These are phyloP conservation scores for Tyto alba DNA, from an alignment of 2,113 vertebrate genomes.

Conservation along the genomic window DNA sequence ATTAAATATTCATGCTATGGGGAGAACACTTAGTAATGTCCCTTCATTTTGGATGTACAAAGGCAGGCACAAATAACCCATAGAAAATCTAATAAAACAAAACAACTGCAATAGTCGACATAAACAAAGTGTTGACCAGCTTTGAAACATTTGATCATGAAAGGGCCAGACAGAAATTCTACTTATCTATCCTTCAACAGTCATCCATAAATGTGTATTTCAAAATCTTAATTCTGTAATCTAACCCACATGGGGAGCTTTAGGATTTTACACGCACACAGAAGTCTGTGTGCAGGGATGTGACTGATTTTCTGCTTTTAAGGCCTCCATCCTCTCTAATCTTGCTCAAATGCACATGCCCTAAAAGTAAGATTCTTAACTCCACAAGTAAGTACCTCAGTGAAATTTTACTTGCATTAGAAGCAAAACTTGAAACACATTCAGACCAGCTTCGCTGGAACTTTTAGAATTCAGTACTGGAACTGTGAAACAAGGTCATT, in stretches of 20 bases:
- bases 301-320: not conserved
- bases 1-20: slow-evolving; percentile 26
- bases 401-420: not conserved
- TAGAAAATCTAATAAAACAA: not conserved
- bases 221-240: not conserved
- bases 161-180: not conserved
- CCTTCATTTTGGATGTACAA: not conserved
- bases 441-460: not conserved
- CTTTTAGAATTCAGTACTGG: not conserved
- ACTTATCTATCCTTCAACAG: not conserved
- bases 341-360: rapidly evolving
- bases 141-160: not conserved
- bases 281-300: not conserved
- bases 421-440: not conserved
- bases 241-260: not conserved
- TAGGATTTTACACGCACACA: not conserved
- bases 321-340: not conserved
- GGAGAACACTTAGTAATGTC: not conserved
- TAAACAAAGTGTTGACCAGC: not conserved
- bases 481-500: not conserved
- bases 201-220: not conserved
- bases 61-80: not conserved
- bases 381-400: not conserved
- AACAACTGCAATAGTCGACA: not conserved
- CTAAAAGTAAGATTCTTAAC: not conserved